Evolutionary conservation across 2,797 vertebrate genomes (phyloP), one percentile per base, ranked within the genome.

Genomic region (Coendou prehensilis): DNA sequence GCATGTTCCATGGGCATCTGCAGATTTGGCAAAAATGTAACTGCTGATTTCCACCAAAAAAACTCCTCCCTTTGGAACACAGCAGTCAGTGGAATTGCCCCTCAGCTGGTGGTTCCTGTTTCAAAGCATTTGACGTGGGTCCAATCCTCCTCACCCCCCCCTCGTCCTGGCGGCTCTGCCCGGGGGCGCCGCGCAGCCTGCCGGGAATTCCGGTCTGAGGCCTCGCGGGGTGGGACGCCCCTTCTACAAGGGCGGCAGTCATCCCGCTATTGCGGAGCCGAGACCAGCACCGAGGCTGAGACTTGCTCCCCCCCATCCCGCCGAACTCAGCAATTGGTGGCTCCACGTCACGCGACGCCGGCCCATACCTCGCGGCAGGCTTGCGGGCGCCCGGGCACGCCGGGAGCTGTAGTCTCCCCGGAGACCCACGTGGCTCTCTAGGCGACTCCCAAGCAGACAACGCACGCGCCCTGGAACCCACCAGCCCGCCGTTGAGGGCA

Each of bases 261-360:
- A 28, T 14, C 71, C 28, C 1, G 5, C 41, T 47, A 47, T 0
- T 37, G 50, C 23, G 47, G 26, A 76, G 28, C 75, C 9, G 10
- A 33, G 1, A 98, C 99, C 98, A 99, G 98, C 99, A 99, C 0
- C 0, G n/a, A 71, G 4, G 41, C 18, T 0, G 4, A 33, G 22
- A 76, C 22, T 11, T 0, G 1, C 15, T n/a, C 17, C 11, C 3
- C 59, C 52, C 0, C 4, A 26, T 6, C 6, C 41, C 10, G 23
- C 23, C 4, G 33, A 26, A 59, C 10, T 73, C 54, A 45, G 45
- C 22, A 9, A 1, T 5, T 4, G 20, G 9, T 11, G 37, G 20
- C 15, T 30, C 1, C 0, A 17, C 22, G 4, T 6, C 64, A 69
- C 5, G 5, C 8, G n/a, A 11, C 20, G 56, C 56, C 56, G 37